Conservation (phyloP, 2,888 invertebrate genomes). For the Tetranychus truncatus region DNA sequence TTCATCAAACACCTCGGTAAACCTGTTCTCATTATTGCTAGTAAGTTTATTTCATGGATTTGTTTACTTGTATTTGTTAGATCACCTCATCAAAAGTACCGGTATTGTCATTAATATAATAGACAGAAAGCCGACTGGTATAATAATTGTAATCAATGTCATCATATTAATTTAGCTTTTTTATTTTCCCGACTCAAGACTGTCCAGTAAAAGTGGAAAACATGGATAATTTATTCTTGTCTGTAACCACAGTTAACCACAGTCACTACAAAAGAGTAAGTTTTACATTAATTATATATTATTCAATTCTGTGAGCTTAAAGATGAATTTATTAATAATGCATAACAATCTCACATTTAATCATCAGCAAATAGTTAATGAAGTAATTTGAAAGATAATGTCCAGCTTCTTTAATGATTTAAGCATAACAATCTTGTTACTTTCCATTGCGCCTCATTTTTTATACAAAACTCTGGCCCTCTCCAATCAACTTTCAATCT, state of each 20-base stretch:
- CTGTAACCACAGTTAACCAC: slow-evolving; percentile 20
- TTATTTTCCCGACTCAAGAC: not conserved
- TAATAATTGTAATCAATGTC: not conserved
- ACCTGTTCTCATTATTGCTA: not conserved
- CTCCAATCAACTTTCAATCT: no score
- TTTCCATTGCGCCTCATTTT: no score
- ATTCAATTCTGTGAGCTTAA: not conserved
- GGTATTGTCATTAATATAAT: no score
- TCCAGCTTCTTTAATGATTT: no score
- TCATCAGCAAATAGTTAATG: no score
- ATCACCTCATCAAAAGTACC: no score
- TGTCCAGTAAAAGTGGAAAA: slow-evolving; percentile 21
- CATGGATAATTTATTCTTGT: slow-evolving; percentile 24
- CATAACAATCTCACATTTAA: no score
- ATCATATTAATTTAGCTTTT: not conserved
- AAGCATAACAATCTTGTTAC: no score
- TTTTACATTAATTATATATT: not conserved
- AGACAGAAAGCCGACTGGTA: no score
- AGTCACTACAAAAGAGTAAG: slow-evolving; percentile 8
- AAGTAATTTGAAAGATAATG: no score
- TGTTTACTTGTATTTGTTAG: no score
- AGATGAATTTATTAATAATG: not conserved
- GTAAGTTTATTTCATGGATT: not conserved
- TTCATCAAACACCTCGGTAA: slow-evolving; percentile 5
- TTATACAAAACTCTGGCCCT: no score